Evolutionary conservation across 2,113 vertebrate species (phyloP).

Genomic region (Pachycephala philippinensis): DNA sequence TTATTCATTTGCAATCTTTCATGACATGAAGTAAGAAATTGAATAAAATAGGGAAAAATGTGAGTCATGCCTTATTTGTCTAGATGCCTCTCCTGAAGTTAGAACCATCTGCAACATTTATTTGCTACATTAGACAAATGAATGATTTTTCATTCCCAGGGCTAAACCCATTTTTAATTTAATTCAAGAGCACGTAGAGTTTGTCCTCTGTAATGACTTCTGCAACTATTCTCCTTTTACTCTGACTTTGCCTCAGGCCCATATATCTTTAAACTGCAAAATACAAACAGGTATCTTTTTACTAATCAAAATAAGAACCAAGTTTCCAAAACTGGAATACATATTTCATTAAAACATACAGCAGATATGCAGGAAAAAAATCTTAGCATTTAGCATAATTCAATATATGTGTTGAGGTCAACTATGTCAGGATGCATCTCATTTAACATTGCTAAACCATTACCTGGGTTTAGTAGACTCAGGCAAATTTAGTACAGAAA

Average conservation of each 20-base stretch:
- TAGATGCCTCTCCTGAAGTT: conserved; percentile 13
- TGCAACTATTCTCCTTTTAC: background rate
- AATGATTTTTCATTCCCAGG: conserved; percentile 8
- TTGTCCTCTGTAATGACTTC: background rate
- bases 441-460: background rate
- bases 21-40: conserved; percentile 2
- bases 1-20: conserved; percentile 4
- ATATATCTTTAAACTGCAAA: background rate
- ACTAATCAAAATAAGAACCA: background rate
- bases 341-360: background rate
- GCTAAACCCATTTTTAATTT: conserved; percentile 5
- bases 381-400: background rate
- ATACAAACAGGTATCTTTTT: background rate
- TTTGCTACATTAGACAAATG: conserved; percentile 34
- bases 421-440: background rate
- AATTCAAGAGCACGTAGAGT: background rate
- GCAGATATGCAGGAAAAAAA: background rate
- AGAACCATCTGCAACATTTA: conserved; percentile 12
- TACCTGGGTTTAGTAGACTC: background rate
- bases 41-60: background rate
- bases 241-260: background rate
- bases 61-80: conserved; percentile 21
- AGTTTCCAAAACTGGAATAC: background rate
- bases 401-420: background rate
- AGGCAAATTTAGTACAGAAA: background rate